Conservation (phyloP, 2,888 invertebrate species). For the Tolmerus cingulatus region DNA sequence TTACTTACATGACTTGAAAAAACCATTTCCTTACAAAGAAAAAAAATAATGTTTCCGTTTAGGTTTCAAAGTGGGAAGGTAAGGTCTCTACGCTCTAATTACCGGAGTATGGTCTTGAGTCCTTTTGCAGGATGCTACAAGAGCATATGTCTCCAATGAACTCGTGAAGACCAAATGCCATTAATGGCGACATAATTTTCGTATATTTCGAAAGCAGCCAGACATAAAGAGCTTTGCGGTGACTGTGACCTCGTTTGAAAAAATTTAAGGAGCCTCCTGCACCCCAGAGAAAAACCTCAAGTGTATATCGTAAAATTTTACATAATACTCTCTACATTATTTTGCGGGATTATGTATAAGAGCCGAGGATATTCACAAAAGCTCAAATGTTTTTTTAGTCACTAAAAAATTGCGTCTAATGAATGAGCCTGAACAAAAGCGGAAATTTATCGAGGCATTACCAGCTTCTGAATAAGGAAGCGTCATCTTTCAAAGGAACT, state of each 20-base stretch:
- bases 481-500: neutral
- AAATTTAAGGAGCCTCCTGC: neutral
- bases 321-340: neutral
- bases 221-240: neutral
- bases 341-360: neutral
- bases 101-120: neutral
- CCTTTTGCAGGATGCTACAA: neutral
- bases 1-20: neutral
- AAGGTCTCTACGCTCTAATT: neutral
- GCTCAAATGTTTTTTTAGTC: neutral
- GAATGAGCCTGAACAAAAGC: neutral
- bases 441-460: neutral
- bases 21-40: too few species aligned
- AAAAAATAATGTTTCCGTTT: neutral
- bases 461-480: neutral
- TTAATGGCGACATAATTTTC: neutral
- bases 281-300: neutral
- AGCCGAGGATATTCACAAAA: neutral
- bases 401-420: neutral
- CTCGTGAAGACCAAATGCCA: neutral
- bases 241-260: neutral
- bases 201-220: neutral
- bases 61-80: neutral
- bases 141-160: neutral
- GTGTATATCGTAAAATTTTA: neutral